Percentiles rank a stretch among this genome's conserved stretches.
phyloP scores from a whole-genome alignment of 2,888 invertebrate species.

The Nephrotoma appendiculata region DNA sequence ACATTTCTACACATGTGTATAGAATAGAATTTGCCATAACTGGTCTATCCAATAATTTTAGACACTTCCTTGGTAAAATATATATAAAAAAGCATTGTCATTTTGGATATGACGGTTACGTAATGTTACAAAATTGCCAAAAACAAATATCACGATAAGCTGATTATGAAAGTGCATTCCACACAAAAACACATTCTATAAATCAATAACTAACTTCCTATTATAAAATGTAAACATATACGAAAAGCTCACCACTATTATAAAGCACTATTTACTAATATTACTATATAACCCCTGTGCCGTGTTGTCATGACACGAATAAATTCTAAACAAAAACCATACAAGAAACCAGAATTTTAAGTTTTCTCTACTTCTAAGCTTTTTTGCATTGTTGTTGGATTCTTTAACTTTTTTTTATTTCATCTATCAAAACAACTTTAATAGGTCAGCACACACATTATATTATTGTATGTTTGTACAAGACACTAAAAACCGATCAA shows the following conservation, averaged over 20 bases:
- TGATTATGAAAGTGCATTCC: neutral
- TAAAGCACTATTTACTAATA: neutral
- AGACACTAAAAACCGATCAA: neutral
- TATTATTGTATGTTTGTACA: neutral
- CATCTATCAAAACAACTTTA: neutral
- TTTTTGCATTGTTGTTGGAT: neutral
- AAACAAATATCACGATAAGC: neutral
- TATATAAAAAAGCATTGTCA: neutral
- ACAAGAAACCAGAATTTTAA: neutral
- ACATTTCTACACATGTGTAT: no score
- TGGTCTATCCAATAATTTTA: no score
- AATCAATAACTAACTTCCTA: neutral
- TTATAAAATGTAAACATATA: neutral
- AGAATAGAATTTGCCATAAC: no score
- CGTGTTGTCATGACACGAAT: neutral
- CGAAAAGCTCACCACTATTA: neutral
- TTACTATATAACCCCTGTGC: neutral
- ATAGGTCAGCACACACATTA: neutral
- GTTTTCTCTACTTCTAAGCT: neutral
- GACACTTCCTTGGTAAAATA: no score
- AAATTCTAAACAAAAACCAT: neutral
- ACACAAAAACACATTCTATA: neutral
- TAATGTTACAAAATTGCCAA: neutral
- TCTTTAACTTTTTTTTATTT: neutral
- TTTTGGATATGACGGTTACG: neutral